phyloP scores from a whole-genome alignment of 2,113 vertebrate genomes.

The Rhabdornis inornatus region DNA sequence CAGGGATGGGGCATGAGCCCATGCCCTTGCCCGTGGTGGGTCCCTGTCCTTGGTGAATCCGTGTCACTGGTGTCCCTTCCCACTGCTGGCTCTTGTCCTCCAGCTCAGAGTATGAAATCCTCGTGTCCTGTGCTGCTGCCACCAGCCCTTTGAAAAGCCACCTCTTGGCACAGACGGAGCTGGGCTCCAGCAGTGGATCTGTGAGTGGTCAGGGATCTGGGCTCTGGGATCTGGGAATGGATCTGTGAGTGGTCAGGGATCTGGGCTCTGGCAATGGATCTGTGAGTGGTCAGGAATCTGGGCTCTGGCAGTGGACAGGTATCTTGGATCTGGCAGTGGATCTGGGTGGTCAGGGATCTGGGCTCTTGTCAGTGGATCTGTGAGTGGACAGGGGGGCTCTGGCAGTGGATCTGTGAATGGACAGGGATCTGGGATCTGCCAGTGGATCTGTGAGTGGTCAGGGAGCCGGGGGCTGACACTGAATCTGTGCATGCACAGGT shows the following conservation, averaged over 20 bases:
- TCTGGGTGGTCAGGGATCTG: too few species aligned
- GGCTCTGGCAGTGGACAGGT: too few species aligned
- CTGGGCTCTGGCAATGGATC: background rate
- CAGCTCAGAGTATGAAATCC: background rate
- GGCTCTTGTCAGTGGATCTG: background rate
- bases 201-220: rapidly evolving
- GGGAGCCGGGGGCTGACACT: too few species aligned
- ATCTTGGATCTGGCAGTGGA: rapidly evolving
- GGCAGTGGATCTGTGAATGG: rapidly evolving
- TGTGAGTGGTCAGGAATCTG: rapidly evolving
- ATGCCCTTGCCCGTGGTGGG: rapidly evolving
- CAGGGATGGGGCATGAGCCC: rapidly evolving
- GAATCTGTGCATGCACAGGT: background rate
- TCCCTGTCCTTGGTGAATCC: background rate
- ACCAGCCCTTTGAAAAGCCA: background rate
- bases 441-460: too few species aligned
- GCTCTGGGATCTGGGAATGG: background rate
- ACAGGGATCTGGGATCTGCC: too few species aligned
- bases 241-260: background rate
- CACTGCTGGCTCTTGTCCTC: background rate
- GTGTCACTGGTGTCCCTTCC: rapidly evolving
- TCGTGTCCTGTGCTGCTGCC: background rate
- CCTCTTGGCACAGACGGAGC: background rate
- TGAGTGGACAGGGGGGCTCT: rapidly evolving
- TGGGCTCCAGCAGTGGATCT: background rate